phyloP scores from a whole-genome alignment of 2,888 invertebrate genomes.

The Zaprionus lineosus region DNA sequence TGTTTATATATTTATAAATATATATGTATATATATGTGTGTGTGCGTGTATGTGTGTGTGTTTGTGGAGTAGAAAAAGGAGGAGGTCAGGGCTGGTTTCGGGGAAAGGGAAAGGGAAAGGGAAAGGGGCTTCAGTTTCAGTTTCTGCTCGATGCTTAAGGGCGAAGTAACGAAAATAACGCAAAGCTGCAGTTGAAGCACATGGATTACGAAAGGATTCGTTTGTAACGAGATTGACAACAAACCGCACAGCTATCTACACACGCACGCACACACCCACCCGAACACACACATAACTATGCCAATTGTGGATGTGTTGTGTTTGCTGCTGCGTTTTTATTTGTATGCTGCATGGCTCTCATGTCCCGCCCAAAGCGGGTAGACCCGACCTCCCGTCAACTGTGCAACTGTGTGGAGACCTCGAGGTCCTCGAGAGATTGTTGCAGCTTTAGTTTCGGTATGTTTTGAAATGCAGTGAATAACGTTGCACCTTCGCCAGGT shows the following conservation, averaged over 20 bases:
- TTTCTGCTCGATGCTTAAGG: conserved; percentile 48
- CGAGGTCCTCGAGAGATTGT: too few species aligned
- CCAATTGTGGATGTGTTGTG: conserved; percentile 1
- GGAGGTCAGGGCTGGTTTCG: too few species aligned
- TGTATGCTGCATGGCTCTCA: conserved; percentile 31
- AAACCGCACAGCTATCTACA: conserved; percentile 63
- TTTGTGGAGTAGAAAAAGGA: neutral
- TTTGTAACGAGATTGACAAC: conserved; percentile 77
- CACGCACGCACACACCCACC: conserved; percentile 10
- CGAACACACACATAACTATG: conserved; percentile 4
- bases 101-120: too few species aligned
- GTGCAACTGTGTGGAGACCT: conserved; percentile 6
- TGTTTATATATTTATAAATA: conserved; percentile 2
- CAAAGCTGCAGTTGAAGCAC: conserved; percentile 74
- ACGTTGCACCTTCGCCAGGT: too few species aligned
- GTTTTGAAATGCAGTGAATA: too few species aligned
- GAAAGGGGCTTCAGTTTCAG: conserved; percentile 6
- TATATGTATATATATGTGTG: neutral
- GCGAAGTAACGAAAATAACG: conserved; percentile 62
- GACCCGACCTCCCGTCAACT: neutral
- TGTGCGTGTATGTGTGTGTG: neutral
- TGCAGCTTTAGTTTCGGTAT: too few species aligned
- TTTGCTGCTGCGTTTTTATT: conserved; percentile 62
- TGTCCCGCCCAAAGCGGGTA: conserved; percentile 7
- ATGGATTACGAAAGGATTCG: conserved; percentile 76